phyloP scores from a whole-genome alignment of 2,113 vertebrate genomes.

The Galeopterus variegatus region DNA sequence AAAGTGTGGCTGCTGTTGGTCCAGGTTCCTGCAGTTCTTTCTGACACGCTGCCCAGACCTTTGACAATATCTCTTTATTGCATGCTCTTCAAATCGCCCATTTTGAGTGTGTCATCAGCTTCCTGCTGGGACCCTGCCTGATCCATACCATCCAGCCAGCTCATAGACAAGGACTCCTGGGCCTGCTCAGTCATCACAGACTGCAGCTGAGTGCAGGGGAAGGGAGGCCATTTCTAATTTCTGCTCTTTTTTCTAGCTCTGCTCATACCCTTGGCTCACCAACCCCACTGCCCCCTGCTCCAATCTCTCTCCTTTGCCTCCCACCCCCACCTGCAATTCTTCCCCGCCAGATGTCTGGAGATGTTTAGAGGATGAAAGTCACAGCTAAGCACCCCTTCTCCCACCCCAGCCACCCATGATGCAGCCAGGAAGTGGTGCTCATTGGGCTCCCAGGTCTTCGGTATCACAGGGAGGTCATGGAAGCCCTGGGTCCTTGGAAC shows the following conservation, averaged over 20 bases:
- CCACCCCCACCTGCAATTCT: not conserved
- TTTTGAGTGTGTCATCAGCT: not conserved
- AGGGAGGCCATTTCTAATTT: not conserved
- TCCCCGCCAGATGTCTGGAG: not conserved
- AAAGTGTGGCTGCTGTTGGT: not conserved
- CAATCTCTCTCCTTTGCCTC: not conserved
- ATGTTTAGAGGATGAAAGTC: not conserved
- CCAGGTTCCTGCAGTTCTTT: not conserved
- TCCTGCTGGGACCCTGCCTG: constrained; percentile 19
- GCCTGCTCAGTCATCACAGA: not conserved
- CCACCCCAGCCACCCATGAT: not conserved
- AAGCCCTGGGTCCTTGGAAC: not conserved
- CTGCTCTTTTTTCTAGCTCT: not conserved
- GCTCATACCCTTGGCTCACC: not conserved
- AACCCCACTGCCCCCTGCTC: too few species aligned
- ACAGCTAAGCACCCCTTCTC: not conserved
- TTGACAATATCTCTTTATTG: not conserved
- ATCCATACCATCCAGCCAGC: not conserved
- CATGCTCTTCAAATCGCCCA: not conserved
- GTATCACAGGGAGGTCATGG: not conserved
- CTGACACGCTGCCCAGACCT: not conserved
- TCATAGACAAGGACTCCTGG: not conserved
- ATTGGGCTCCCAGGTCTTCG: not conserved
- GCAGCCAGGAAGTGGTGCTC: not conserved
- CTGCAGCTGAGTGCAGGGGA: not conserved